Evolutionary conservation across 1,140 invertebrate genomes (phyloP), one percentile per base, ranked within the genome.

Genomic region (Drosophila ananassae): DNA sequence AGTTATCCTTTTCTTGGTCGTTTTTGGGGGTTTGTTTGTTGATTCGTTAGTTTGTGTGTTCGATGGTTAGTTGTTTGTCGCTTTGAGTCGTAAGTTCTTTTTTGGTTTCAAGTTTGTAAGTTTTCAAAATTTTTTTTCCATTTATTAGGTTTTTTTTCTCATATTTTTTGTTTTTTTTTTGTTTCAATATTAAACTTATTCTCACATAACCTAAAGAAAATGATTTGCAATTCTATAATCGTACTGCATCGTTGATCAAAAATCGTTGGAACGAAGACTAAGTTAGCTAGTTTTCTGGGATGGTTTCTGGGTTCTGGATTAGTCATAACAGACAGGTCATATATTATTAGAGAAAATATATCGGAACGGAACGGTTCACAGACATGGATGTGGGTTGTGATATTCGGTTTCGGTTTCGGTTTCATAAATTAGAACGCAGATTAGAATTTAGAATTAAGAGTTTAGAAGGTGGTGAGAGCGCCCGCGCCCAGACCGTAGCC

Each of bases 401-500:
- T 52, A 53, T 28, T 17, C 17, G 17, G 17, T 17, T 55, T 50
- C 17, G 17, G 17, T 17, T 55, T 50, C 21, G 21, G 44, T 21
- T 22, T 47, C 41, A 44, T 44, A 44, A 44, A 44, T 44, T 44
- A 44, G 21, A 62, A 51, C 46, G 63, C 54, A 17, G 17, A 44
- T 44, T 44, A 44, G 21, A 62, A 51, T 39, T 44, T 44, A 44
- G 21, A 62, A 51, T 39, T 6, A 28, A 5, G 25, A 22, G 56
- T 94, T 12, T 95, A 96, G 92, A 96, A 95, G 95, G 96, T 97
- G 79, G 96, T 96, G 62, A 97, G 94, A 90, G 96, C 96, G 92
- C 97, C 97, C 91, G 96, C 97, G 66, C 97, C 97, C 92, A 98
- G 94, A 64, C 97, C 97, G 90, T 96, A 98, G 66, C 96, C 98